Evolutionary conservation across 1,140 invertebrate species (phyloP).

Genomic region (Macrocentrus cingulum): DNA sequence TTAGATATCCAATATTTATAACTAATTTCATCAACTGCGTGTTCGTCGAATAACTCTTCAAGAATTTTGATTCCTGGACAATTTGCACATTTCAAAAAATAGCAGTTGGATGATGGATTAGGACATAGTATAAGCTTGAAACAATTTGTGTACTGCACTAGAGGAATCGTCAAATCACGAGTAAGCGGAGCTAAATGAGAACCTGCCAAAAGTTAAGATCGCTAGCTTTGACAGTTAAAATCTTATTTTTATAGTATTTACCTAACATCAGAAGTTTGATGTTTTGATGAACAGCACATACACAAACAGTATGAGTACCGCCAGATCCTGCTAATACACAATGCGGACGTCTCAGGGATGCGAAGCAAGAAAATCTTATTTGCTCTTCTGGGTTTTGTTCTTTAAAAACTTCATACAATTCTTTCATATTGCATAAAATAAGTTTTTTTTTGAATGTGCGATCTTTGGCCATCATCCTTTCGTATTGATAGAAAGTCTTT

Average conservation of each 20-base stretch:
- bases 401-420: conserved; percentile 13
- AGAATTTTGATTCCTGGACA: conserved; percentile 9
- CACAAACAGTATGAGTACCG: conserved; percentile 1
- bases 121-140: background rate
- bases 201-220: background rate
- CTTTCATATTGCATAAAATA: background rate
- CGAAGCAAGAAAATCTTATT: conserved; percentile 8
- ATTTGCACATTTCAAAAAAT: conserved; percentile 2
- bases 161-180: background rate
- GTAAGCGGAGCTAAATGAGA: background rate
- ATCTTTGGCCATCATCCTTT: background rate
- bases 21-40: background rate
- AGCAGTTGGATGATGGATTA: conserved; percentile 1
- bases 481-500: background rate
- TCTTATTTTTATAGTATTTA: no score
- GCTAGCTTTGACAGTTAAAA: no score
- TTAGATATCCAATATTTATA: conserved; percentile 21
- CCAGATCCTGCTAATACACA: conserved; percentile 1
- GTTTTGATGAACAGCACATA: conserved; percentile 10
- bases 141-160: conserved; percentile 1
- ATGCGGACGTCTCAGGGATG: background rate
- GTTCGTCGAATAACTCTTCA: conserved; percentile 2
- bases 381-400: conserved; percentile 11
- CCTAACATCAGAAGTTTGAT: conserved; percentile 22
- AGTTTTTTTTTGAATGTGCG: background rate